Percentiles rank a stretch among this genome's conserved stretches.
Evolutionary conservation across 2,888 invertebrate species (phyloP).

Genomic region (Lasioglossum marginatum): DNA sequence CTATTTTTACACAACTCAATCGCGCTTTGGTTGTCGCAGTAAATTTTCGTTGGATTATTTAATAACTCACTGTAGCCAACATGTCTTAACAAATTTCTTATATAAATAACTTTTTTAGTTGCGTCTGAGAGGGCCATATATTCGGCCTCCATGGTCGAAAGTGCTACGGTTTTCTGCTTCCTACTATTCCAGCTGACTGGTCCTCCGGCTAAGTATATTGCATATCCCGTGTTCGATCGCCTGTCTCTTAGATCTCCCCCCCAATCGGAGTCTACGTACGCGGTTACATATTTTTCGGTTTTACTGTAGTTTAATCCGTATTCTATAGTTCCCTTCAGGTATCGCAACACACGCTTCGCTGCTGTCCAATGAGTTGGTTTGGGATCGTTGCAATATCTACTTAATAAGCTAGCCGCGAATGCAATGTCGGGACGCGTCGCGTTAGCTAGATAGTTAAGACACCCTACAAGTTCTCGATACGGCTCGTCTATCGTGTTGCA

Average conservation of each 20-base stretch:
- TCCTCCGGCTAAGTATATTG: neutral
- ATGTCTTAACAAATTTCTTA: no score
- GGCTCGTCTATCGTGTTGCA: neutral
- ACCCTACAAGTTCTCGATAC: neutral
- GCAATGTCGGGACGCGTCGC: constrained; percentile 1
- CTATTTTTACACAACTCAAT: no score
- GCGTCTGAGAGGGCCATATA: constrained; percentile 7
- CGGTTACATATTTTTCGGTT: constrained; percentile 21
- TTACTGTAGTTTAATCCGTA: constrained; percentile 37
- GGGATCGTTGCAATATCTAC: constrained; percentile 39
- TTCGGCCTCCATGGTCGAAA: constrained; percentile 26
- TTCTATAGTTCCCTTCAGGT: constrained; percentile 22
- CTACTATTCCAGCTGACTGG: constrained; percentile 22
- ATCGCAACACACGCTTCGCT: constrained; percentile 40
- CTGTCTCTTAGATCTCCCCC: neutral
- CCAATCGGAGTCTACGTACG: constrained; percentile 33
- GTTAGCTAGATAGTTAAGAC: neutral
- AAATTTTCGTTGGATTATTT: no score
- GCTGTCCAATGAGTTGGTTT: constrained; percentile 37
- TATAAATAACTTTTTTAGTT: no score
- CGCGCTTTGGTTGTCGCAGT: no score
- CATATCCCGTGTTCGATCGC: constrained; percentile 16
- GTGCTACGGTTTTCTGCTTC: constrained; percentile 6
- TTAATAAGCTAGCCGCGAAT: constrained; percentile 22
- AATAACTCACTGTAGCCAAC: no score